Conservation (phyloP, 1,140 invertebrate genomes). For the Sycobia sp. region DNA sequence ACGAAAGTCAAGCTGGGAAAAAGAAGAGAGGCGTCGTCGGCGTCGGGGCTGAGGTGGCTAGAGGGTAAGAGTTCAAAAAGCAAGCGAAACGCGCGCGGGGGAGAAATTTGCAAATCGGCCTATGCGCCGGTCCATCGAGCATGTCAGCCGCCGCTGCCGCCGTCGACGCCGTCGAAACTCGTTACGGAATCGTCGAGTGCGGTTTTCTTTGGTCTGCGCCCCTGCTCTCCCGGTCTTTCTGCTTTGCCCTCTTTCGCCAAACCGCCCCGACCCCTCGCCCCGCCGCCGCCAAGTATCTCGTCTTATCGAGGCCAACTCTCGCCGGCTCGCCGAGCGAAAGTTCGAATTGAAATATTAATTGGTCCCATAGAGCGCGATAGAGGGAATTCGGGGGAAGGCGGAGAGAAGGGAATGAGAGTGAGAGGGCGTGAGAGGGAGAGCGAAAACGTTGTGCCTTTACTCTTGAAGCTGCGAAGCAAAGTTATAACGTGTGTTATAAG, state of each 20-base stretch:
- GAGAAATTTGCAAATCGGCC: constrained; percentile 26
- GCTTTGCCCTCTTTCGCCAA: too few species aligned
- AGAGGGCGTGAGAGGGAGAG: too few species aligned
- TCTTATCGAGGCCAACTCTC: constrained; percentile 29
- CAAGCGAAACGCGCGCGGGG: neutral
- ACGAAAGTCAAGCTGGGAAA: neutral
- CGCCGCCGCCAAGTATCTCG: constrained; percentile 25
- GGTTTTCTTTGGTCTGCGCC: constrained; percentile 30
- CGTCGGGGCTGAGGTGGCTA: neutral
- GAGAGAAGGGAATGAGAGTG: too few species aligned
- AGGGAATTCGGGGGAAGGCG: constrained; percentile 34
- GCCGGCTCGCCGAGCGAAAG: constrained; percentile 34
- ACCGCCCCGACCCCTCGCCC: too few species aligned
- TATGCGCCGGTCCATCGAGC: constrained; percentile 10
- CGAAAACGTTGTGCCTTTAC: too few species aligned
- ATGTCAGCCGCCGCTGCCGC: neutral
- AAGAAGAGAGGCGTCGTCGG: neutral
- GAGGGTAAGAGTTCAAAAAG: neutral
- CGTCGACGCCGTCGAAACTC: constrained; percentile 22
- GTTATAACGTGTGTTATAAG: too few species aligned
- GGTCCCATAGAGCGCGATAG: constrained; percentile 35
- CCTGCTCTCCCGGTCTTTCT: too few species aligned
- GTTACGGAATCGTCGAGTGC: constrained; percentile 32
- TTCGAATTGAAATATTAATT: constrained; percentile 57
- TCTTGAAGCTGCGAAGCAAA: neutral